Evolutionary conservation across 2,113 vertebrate genomes (phyloP), one percentile per base, ranked within the genome.

Genomic region (Dolichallabes microphthalmus): DNA sequence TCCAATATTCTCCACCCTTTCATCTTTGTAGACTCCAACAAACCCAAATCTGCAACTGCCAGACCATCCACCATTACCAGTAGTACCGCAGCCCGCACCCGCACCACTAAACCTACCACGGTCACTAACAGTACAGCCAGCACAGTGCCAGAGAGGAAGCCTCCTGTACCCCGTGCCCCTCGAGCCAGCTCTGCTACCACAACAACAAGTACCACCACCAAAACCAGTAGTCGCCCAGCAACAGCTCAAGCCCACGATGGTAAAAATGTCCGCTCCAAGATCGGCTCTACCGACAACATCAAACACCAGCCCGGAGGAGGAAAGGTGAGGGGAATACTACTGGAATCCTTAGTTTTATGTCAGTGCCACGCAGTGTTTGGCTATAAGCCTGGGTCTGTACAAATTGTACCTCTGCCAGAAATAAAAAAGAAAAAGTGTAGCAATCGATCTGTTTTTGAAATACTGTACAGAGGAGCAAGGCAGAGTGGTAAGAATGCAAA

Each of bases 221-320:
- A 91, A 61, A 52, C 92, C 80, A 92, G 91, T 7, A 58, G 94
- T 0, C 89, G 93, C 0, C 95, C 96, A 0, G 89, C 90, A 0
- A 27, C 94, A 0, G 94, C 90, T 0, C 2, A 92, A 0, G 90
- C 88, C n/a, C 94, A 96, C 0, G 96, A 98, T 78, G 89, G 96
- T 88, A 96, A 94, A 80, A 96, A 96, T 0, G 88, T 93, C 0
- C 96, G 96, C n/a, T 96, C 98, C 58, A 99, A 98, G 90, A 91
- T 98, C 0, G 96, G 97, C 75, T 98, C 98, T 10, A 98, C 96
- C 0, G 97, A 98, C 83, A 99, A 98, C 82, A 96, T 97, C 66
- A 99, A 97, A 66, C 91, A 99, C 84, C 97, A 98, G 91, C 96
- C 97, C 0, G 96, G 97, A 0, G 98, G 98, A 82, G 98, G 97